phyloP scores from a whole-genome alignment of 92 coral and sea anemone genomes.

The Palythoa caribaeorum region DNA sequence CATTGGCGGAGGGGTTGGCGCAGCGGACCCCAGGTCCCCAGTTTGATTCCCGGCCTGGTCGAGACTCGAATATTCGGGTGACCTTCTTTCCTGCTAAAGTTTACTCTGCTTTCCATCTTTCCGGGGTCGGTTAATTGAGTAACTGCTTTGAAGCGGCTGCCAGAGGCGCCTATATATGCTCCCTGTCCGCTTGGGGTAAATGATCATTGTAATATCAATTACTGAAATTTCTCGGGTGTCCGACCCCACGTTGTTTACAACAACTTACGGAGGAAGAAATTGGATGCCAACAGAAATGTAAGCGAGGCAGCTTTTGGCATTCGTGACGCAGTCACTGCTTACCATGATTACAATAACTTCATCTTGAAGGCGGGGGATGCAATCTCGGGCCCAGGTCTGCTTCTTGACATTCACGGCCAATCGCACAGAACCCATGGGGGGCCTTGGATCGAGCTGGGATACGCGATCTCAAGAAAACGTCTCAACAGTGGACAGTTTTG shows the following conservation, averaged over 20 bases:
- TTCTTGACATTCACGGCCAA: conserved; percentile 49
- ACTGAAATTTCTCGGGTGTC: not conserved
- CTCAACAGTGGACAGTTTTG: conserved; percentile 33
- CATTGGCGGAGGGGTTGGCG: too few relatives aligned
- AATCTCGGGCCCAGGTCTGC: conserved; percentile 44
- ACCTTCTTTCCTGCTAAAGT: too few relatives aligned
- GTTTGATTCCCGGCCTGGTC: too few relatives aligned
- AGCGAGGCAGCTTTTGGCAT: conserved; percentile 35
- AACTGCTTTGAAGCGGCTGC: too few relatives aligned
- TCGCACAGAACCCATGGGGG: not conserved
- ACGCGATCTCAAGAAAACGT: not conserved
- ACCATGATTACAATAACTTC: conserved; percentile 17
- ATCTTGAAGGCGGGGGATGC: conserved; percentile 18
- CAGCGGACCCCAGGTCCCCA: too few relatives aligned
- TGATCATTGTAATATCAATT: not conserved
- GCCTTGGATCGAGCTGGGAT: conserved; percentile 34
- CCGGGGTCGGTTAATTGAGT: too few relatives aligned
- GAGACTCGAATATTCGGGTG: too few relatives aligned
- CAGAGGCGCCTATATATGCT: too few relatives aligned
- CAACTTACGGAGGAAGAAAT: conserved; percentile 37
- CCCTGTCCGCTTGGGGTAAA: too few relatives aligned
- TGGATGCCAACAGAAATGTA: conserved; percentile 43
- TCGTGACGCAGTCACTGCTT: conserved; percentile 39
- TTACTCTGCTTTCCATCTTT: too few relatives aligned
- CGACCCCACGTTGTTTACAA: conserved; percentile 51